Evolutionary conservation across 2,113 vertebrate species (phyloP).

Genomic region (Engystomops pustulosus): DNA sequence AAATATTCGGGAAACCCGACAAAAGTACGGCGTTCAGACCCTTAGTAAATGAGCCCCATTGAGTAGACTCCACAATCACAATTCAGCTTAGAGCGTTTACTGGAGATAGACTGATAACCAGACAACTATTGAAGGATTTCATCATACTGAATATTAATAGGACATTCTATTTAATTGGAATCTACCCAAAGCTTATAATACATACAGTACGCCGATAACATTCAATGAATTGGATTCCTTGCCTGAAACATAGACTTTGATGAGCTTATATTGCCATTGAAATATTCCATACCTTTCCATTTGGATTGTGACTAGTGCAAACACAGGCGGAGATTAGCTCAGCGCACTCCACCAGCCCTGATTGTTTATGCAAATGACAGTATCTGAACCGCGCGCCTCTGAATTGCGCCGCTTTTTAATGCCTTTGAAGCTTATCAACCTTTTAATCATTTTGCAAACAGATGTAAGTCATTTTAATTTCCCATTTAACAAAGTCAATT

Average conservation of each 20-base stretch:
- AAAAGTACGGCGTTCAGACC: too few relatives aligned
- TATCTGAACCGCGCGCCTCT: neutral
- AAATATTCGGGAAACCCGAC: too few relatives aligned
- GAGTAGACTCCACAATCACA: neutral
- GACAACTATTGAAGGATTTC: neutral
- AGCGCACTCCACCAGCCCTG: constrained; percentile 37
- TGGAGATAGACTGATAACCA: neutral
- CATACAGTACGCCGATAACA: neutral
- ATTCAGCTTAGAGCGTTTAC: neutral
- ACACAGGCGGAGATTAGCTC: constrained; percentile 42
- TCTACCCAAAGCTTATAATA: neutral
- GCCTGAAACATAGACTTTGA: neutral
- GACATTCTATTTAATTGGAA: neutral
- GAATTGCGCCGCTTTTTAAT: constrained; percentile 42
- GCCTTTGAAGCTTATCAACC: constrained; percentile 55
- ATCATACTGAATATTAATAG: neutral
- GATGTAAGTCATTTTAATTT: constrained; percentile 60
- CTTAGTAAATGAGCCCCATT: too few relatives aligned
- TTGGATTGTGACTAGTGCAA: constrained; percentile 27
- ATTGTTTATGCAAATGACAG: constrained; percentile 56
- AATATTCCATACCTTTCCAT: constrained; percentile 16
- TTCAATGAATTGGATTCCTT: neutral
- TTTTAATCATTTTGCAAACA: constrained; percentile 58
- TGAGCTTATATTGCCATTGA: neutral
- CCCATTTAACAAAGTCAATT: constrained; percentile 59